A percentile compares a stretch with the other conserved stretches of the same genome.
Evolutionary conservation across 2,888 invertebrate genomes (phyloP).

Genomic region (Hydropsyche betteni): DNA sequence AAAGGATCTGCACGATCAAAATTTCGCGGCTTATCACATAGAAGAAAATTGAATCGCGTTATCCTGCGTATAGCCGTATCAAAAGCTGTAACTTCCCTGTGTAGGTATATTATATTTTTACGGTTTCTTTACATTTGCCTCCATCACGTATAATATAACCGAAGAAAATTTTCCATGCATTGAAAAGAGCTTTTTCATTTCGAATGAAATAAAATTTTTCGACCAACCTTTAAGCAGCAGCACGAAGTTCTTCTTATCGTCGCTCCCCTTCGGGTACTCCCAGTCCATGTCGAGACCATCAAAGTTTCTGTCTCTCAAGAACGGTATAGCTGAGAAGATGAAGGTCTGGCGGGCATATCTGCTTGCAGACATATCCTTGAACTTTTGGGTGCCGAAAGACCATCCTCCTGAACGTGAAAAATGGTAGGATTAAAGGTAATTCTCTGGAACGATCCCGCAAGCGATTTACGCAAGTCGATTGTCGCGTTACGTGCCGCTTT

Average conservation of each 20-base stretch:
- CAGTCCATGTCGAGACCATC: constrained; percentile 90
- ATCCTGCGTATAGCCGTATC: too few species aligned
- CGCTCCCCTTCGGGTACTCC: constrained; percentile 93
- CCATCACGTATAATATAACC: neutral
- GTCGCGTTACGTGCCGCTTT: neutral
- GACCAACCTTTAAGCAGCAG: constrained; percentile 81
- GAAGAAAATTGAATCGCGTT: too few species aligned
- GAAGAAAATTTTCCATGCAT: neutral
- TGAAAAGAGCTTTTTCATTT: neutral
- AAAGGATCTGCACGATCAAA: too few species aligned
- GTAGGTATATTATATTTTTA: neutral
- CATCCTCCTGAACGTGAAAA: constrained; percentile 77
- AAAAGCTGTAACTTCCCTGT: too few species aligned
- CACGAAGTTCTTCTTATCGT: constrained; percentile 94
- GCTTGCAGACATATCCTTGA: constrained; percentile 89
- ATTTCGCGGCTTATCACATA: too few species aligned
- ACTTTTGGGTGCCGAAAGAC: constrained; percentile 97
- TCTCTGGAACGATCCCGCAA: neutral
- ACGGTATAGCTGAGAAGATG: constrained; percentile 93
- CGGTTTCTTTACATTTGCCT: neutral
- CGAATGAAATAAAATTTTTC: too few species aligned
- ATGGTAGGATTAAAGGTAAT: constrained; percentile 5
- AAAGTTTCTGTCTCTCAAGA: constrained; percentile 84
- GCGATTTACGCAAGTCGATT: constrained; percentile 4
- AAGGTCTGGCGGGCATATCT: constrained; percentile 91